Conservation (phyloP, 2,888 invertebrate species). For the Euzetes globulus region DNA sequence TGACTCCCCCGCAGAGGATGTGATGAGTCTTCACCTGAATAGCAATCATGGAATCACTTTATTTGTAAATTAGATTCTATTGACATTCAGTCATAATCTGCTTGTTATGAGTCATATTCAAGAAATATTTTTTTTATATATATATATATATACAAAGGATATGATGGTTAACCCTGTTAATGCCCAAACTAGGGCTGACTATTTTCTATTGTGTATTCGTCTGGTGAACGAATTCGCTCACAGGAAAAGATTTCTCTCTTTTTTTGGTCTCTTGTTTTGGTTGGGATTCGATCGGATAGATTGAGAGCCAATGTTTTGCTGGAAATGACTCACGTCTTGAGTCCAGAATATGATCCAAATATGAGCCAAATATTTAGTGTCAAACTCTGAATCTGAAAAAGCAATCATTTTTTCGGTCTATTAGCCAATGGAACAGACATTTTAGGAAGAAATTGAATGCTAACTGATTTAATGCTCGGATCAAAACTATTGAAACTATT, state of each 20-base stretch:
- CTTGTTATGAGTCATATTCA: too few relatives aligned
- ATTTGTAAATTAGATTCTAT: background rate
- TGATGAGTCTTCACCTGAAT: slow-evolving; percentile 12
- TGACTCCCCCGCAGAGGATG: slow-evolving; percentile 1
- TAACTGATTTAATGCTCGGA: slow-evolving; percentile 26
- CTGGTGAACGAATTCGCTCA: background rate
- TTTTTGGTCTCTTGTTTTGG: background rate
- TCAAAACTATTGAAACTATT: slow-evolving; percentile 9
- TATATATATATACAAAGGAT: background rate
- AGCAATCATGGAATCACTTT: background rate
- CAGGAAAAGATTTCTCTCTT: background rate
- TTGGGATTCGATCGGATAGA: slow-evolving; percentile 1
- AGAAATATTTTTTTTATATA: too few relatives aligned
- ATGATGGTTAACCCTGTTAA: background rate
- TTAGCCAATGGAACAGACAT: slow-evolving; percentile 24
- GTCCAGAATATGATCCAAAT: slow-evolving; percentile 20
- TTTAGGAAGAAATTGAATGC: background rate
- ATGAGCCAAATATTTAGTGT: slow-evolving; percentile 23
- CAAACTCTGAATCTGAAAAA: slow-evolving; percentile 24
- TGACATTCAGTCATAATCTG: background rate
- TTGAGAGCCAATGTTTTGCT: background rate
- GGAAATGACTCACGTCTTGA: slow-evolving; percentile 13
- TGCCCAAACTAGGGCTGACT: background rate
- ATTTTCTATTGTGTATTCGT: background rate
- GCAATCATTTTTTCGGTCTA: slow-evolving; percentile 25